Conservation (phyloP, 2,113 vertebrate species). For the Proterorhinus semilunaris region DNA sequence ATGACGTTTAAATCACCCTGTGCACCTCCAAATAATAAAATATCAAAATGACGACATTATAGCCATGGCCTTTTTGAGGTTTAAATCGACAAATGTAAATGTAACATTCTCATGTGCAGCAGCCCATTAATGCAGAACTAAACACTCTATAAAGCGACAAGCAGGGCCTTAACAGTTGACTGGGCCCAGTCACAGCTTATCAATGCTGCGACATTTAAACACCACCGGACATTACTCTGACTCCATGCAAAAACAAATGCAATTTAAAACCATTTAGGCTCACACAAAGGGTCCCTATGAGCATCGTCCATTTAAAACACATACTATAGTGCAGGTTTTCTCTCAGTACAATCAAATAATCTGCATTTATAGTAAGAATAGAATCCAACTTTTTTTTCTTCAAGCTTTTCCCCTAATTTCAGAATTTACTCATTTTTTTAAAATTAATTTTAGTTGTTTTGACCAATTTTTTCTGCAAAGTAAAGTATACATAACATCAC, state of each 20-base stretch:
- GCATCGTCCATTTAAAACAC: constrained; percentile 2
- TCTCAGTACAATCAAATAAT: neutral
- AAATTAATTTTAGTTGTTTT: no score
- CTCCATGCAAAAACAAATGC: constrained; percentile 51
- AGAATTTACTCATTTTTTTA: no score
- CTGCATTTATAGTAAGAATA: neutral
- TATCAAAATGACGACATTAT: neutral
- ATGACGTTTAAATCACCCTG: neutral
- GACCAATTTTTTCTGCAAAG: no score
- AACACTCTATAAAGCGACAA: constrained; percentile 69
- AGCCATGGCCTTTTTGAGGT: constrained; percentile 21
- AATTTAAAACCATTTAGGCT: constrained; percentile 59
- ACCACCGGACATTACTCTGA: constrained; percentile 54
- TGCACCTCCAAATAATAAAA: neutral
- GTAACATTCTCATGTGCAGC: constrained; percentile 59
- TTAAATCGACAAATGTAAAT: constrained; percentile 60
- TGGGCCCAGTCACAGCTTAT: constrained; percentile 71
- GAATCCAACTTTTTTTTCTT: neutral
- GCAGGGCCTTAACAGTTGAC: constrained; percentile 63
- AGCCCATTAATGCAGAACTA: constrained; percentile 69
- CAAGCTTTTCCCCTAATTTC: no score
- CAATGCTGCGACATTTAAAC: constrained; percentile 72
- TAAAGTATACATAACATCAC: no score
- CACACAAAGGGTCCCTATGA: neutral
- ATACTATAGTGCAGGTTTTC: neutral